A percentile compares a stretch with the other conserved stretches of the same genome.
These are phyloP conservation scores for Timema podura DNA, from an alignment of 2,888 invertebrate species.

Conservation along the genomic window DNA sequence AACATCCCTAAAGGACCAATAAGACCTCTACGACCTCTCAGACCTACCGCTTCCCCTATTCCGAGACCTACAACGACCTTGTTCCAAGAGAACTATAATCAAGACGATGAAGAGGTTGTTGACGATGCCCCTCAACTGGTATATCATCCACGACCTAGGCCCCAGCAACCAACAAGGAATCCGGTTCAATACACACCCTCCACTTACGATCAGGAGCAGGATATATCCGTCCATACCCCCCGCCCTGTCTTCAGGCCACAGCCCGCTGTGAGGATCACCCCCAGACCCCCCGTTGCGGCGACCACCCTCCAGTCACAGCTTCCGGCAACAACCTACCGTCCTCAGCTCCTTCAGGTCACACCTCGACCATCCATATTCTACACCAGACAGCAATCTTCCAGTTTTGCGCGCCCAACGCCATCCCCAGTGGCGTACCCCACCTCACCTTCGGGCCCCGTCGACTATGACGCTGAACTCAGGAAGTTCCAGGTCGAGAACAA, in stretches of 20 bases:
- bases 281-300: slow-evolving; percentile 53
- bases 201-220: slow-evolving; percentile 40
- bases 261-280: slow-evolving; percentile 56
- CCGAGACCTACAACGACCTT: slow-evolving; percentile 56
- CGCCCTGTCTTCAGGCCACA: slow-evolving; percentile 50
- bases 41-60: slow-evolving; percentile 46
- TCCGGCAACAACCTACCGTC: slow-evolving; percentile 64
- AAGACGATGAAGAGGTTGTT: slow-evolving; percentile 57
- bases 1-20: slow-evolving; percentile 53
- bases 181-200: slow-evolving; percentile 21
- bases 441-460: slow-evolving; percentile 38
- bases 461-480: slow-evolving; percentile 73
- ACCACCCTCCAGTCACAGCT: slow-evolving; percentile 42
- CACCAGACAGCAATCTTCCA: slow-evolving; percentile 39
- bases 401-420: slow-evolving; percentile 26
- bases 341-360: slow-evolving; percentile 51
- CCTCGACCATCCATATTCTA: slow-evolving; percentile 29
- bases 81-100: slow-evolving; percentile 65
- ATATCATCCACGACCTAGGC: neutral
- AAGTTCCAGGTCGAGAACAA: slow-evolving; percentile 66
- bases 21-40: slow-evolving; percentile 34
- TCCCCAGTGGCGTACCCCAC: slow-evolving; percentile 35
- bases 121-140: slow-evolving; percentile 54
- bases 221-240: slow-evolving; percentile 52
- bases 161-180: slow-evolving; percentile 10